Base-by-base conservation (phyloP, 2,888 invertebrate species). In the Andrena flavipes region DNA sequence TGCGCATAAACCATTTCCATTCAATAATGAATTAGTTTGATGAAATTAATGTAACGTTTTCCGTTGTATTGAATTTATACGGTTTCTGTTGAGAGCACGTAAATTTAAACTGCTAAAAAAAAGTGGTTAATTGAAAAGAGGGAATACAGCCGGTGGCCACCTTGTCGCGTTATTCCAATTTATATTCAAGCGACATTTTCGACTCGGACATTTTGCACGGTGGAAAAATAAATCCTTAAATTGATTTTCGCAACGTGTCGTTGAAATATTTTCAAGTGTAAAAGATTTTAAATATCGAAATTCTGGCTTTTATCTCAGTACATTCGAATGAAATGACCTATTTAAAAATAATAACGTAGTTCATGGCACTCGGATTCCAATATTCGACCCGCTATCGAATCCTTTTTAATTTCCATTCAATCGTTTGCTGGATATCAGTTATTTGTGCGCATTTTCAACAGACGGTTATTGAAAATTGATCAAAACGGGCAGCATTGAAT, bases 121-220 rank as follows among this genome's bases (percentile, higher is more conserved):
- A 49, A 30, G 10, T 26, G 48, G 48, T 68, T 68, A 68, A 75
- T 68, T 74, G 59, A 67, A 59, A 74, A 16, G n/a, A 20, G 30
- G 23, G 2, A 13, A 0, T 13, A n/a, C 20, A 54, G 35, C n/a
- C 26, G 26, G 20, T 6, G 30, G 33, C 16, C 30, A 33, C 20
- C 26, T 26, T 23, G n/a, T 10, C 4, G 16, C 10, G 33, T 64
- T 51, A 60, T 71, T 30, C 5, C 16, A 20, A 56, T 60, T n/a
- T 54, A n/a, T 29, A 54, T 64, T 76, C 26, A 16, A 49, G 42
- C 20, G 51, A 62, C 60, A 51, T 16, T 62, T 26, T 42, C 65
- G 23, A 7, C 10, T 7, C 23, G 6, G 10, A 13, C 16, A 2
- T 16, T 54, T 42, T 7, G 2, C 20, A 4, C 33, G 13, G 1